Percentiles rank a stretch among this genome's conserved stretches.
Evolutionary conservation across 2,113 vertebrate genomes (phyloP).

Genomic region (Arvicanthis niloticus): DNA sequence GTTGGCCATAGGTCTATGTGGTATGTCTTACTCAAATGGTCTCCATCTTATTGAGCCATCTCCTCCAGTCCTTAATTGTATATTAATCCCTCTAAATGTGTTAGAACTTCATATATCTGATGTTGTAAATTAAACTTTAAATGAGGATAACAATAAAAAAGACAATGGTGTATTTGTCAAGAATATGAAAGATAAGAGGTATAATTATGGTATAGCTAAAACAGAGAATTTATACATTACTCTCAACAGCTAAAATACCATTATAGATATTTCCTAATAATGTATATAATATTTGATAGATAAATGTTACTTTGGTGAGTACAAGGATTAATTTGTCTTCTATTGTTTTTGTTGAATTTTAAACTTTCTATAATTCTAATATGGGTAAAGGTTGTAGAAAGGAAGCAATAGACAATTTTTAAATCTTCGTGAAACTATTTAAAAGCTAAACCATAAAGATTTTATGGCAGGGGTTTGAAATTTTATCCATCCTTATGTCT

Average conservation of each 20-base stretch:
- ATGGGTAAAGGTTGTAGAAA: background rate
- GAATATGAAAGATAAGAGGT: background rate
- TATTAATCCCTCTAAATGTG: background rate
- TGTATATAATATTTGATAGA: background rate
- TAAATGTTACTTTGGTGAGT: background rate
- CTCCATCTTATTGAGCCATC: background rate
- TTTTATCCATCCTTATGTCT: no score
- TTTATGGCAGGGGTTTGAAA: background rate
- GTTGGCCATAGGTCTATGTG: background rate
- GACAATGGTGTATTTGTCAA: background rate
- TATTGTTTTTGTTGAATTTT: background rate
- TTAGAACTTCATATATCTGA: background rate
- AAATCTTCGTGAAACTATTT: background rate
- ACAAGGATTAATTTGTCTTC: background rate
- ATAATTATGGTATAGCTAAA: background rate
- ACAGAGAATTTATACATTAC: background rate
- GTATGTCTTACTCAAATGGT: background rate
- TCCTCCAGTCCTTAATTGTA: background rate
- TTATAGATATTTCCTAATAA: background rate
- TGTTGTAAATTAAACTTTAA: background rate
- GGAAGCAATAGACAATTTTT: background rate
- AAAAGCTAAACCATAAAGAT: background rate
- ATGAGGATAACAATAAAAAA: background rate
- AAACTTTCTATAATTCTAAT: background rate
- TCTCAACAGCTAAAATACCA: background rate